phyloP scores from a whole-genome alignment of 2,888 invertebrate genomes.

The Bombylius discolor region DNA sequence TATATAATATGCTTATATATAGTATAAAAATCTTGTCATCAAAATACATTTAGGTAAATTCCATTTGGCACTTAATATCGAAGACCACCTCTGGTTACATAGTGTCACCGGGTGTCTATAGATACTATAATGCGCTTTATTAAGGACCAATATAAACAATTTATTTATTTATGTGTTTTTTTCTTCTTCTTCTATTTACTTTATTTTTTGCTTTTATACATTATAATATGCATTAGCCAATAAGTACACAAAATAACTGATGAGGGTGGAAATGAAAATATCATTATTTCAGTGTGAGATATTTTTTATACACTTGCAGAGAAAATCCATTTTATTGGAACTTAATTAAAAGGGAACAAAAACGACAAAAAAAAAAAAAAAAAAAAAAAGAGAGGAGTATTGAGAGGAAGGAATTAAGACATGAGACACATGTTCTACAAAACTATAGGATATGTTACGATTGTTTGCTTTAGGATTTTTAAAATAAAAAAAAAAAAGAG shows the following conservation, averaged over 20 bases:
- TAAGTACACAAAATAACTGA: neutral
- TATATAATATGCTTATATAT: no score
- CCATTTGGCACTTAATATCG: constrained; percentile 1
- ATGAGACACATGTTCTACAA: no score
- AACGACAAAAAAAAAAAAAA: neutral
- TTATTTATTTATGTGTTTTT: neutral
- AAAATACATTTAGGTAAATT: neutral
- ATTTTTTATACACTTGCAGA: neutral
- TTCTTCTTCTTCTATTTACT: no score
- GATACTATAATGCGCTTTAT: constrained; percentile 2
- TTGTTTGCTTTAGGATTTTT: no score
- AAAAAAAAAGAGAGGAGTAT: no score
- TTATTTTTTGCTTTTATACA: no score
- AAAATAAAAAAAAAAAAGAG: neutral
- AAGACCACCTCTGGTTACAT: neutral
- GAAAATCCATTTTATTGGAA: constrained; percentile 6
- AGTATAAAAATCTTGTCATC: no score
- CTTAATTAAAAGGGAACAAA: constrained; percentile 3
- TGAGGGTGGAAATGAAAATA: neutral
- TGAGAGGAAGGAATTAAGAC: no score
- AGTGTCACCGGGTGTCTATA: neutral
- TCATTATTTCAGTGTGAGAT: neutral
- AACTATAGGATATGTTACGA: no score
- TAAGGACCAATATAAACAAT: constrained; percentile 9
- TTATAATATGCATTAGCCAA: no score